A percentile compares a stretch with the other conserved stretches of the same genome.
phyloP scores from a whole-genome alignment of 2,888 invertebrate species.

The Andrena hattorfiana region DNA sequence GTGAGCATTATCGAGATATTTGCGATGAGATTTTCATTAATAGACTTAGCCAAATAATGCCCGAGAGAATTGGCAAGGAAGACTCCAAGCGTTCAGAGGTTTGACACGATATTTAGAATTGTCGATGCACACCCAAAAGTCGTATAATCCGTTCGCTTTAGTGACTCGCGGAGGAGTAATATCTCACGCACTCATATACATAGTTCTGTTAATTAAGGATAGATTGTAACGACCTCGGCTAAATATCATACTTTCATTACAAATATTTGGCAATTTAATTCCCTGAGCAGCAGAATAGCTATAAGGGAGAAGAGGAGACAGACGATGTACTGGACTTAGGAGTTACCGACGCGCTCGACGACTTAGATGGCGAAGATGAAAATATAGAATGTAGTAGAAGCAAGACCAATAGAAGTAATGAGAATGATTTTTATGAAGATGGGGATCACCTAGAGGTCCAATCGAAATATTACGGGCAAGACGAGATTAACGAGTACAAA shows the following conservation, averaged over 20 bases:
- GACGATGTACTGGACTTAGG: constrained; percentile 85
- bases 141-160: constrained; percentile 1
- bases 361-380: constrained; percentile 83
- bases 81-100: background rate
- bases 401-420: constrained; percentile 77
- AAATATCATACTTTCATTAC: constrained; percentile 69
- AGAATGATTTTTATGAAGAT: constrained; percentile 80
- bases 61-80: background rate
- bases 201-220: constrained; percentile 50
- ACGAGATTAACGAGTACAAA: constrained; percentile 67
- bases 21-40: constrained; percentile 17
- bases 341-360: constrained; percentile 84
- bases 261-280: constrained; percentile 81
- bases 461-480: constrained; percentile 75
- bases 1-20: constrained; percentile 6
- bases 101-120: background rate
- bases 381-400: constrained; percentile 80
- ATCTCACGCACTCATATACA: constrained; percentile 18
- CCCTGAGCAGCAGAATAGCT: constrained; percentile 84
- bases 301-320: constrained; percentile 85
- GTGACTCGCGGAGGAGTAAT: constrained; percentile 25
- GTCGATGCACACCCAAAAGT: background rate
- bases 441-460: constrained; percentile 70
- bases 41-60: constrained; percentile 3
- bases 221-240: constrained; percentile 60